These are phyloP conservation scores for Lamellibrachia columna DNA, from an alignment of 2,888 invertebrate species.

Conservation along the genomic window DNA sequence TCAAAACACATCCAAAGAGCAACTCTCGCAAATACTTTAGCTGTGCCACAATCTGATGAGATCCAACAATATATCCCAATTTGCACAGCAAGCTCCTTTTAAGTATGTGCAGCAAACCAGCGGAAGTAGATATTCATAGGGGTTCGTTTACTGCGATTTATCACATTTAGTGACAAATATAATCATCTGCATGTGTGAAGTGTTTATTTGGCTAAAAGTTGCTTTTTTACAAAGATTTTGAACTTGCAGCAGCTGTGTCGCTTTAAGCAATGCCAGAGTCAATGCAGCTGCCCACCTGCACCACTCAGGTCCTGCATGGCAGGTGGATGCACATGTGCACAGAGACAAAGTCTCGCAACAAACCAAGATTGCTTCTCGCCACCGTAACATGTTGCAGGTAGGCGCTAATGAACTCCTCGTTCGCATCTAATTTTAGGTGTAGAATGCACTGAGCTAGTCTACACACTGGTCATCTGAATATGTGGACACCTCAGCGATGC, in stretches of 20 bases:
- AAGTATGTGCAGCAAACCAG: too few relatives aligned
- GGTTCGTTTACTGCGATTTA: too few relatives aligned
- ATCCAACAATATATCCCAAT: too few relatives aligned
- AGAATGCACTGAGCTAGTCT: not conserved
- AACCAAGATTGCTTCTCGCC: not conserved
- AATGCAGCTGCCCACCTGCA: not conserved
- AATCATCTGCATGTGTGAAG: too few relatives aligned
- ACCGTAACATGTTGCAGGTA: not conserved
- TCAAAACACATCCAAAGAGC: too few relatives aligned
- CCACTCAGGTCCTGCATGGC: not conserved
- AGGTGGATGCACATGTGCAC: not conserved
- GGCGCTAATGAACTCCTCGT: not conserved
- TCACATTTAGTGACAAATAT: too few relatives aligned
- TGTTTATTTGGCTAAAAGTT: too few relatives aligned
- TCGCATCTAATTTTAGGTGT: not conserved
- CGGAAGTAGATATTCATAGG: too few relatives aligned
- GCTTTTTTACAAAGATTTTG: not conserved
- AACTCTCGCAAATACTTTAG: too few relatives aligned
- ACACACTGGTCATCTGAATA: not conserved
- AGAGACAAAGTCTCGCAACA: not conserved
- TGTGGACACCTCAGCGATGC: not conserved
- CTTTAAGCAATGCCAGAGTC: not conserved
- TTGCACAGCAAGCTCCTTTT: too few relatives aligned
- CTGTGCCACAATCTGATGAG: too few relatives aligned
- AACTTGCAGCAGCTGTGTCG: not conserved